phyloP scores from a whole-genome alignment of 2,888 invertebrate genomes.

The Osmoderma eremita region DNA sequence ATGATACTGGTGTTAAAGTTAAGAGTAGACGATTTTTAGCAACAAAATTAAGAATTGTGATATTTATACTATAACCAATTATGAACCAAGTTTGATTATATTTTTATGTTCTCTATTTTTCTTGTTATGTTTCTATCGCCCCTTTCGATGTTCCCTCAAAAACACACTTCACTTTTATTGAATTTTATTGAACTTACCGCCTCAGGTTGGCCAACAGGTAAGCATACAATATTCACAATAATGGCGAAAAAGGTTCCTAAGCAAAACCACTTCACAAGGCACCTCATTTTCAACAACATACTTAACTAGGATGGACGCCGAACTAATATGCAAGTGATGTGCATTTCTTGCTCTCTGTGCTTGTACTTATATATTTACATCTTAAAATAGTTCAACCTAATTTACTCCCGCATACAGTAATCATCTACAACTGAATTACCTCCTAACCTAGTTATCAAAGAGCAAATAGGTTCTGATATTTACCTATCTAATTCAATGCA shows the following conservation, averaged over 20 bases:
- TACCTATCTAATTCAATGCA: conserved; percentile 31
- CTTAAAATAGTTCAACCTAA: conserved; percentile 38
- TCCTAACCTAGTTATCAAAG: conserved; percentile 39
- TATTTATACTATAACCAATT: no score
- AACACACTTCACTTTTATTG: no score
- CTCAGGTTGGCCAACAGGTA: conserved; percentile 49
- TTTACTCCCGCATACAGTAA: conserved; percentile 31
- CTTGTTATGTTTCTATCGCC: no score
- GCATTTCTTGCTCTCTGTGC: conserved; percentile 19
- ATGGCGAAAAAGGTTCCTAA: conserved; percentile 27
- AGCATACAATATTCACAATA: conserved; percentile 31
- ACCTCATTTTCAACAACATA: conserved; percentile 28
- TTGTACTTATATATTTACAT: conserved; percentile 38
- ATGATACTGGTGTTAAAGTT: no score
- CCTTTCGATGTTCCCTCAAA: no score
- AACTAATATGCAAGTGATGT: conserved; percentile 36
- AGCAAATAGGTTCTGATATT: conserved; percentile 27
- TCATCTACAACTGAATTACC: conserved; percentile 37
- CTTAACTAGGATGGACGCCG: neutral
- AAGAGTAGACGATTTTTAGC: no score
- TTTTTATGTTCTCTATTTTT: neutral
- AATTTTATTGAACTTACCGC: conserved; percentile 45
- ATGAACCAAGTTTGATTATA: no score
- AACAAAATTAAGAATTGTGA: no score
- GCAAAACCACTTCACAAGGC: conserved; percentile 33